Evolutionary conservation across 1,140 invertebrate species (phyloP), one percentile per base, ranked within the genome.

Genomic region (Panagrolaimus sp.): DNA sequence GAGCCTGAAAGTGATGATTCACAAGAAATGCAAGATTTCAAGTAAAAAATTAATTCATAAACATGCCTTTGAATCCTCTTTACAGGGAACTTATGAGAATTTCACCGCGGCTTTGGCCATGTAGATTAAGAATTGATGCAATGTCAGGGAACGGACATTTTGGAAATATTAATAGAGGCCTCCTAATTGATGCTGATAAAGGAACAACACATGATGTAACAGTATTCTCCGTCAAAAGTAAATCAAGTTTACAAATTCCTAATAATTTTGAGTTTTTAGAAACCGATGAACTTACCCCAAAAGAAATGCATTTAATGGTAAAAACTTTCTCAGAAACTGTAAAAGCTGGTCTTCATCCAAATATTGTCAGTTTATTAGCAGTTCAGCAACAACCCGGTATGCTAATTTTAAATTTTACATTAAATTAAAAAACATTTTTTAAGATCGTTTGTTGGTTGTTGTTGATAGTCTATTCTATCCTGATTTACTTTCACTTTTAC

Each of bases 381-480:
- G 52, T 58, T 58, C 52, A 58, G 17, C 52, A 58, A 26, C 52
- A 58, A 21, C 52, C 52, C 14, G 52, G 52, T 58, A 10, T 58
- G 17, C 26, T 58, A 1, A n/a, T 28, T 24, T 24, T n/a, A 21
- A 24, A n/a, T 58, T 0, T 5, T n/a, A 58, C 1, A 1, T 14
- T 26, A 4, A 14, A 7, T 38, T 38, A 38, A 38, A 7, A 2
- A 7, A 5, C 17, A 21, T n/a, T 2, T 17, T 21, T 58, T 58
- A 12, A 58, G 52, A 58, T 58, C 21, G 21, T 12, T 17, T 58
- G 52, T 28, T 58, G 21, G 52, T 58, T 58, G 52, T 58, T 58
- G 21, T 58, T 21, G 52, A 58, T 28, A 28, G 28, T 28, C 12
- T 58, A n/a, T 58, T 58, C 52, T 28, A 58, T 58, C 52, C 52